Base-by-base conservation (phyloP, 2,113 vertebrate genomes). In the Thunnus thynnus region DNA sequence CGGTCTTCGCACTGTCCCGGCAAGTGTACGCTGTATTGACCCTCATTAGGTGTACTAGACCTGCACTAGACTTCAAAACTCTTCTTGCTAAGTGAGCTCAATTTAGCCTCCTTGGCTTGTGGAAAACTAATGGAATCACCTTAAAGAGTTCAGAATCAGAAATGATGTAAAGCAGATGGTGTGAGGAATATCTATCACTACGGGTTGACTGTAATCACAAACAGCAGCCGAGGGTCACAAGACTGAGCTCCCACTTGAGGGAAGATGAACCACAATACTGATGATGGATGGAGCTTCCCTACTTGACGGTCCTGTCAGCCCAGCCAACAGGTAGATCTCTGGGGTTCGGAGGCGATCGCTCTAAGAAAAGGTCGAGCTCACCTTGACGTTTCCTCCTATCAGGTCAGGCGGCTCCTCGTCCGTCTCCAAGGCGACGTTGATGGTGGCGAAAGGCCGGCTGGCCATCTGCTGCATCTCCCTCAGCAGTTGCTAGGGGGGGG, bases 391-490 rank as follows among this genome's bases (percentile, higher is more conserved):
- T 70, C 98, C 98, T 86, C 98, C 98, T 83, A 99, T 99, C 88
- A 99, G 97, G 95, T 99, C 98, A 36, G 98, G 98, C 1, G 98
- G 98, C 89, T 99, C 98, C 75, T 99, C 98, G 58, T 99, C 98
- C 81, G 95, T 97, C 96, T 99, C 98, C 96, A 99, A 96, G 95
- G 98, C 98, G 84, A 99, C 98, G 54, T 99, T 99, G 94, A 99
- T 97, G 79, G 97, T 99, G 89, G 98, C 98, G 76, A 99, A 99
- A 89, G 98, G 98, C 78, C 98, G 97, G 87, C 98, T 99, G 76
- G 98, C 98, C 98, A 99, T 99, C 96, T 99, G 98, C 84, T 99
- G 98, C 98, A 99, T 99, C 96, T 99, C 98, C 50, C 98, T 97
- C 76, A 99, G 96, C 72, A 99, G 97, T 99, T 99, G 98, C 98